Conservation (phyloP, 2,888 invertebrate genomes). For the Mimas tiliae region DNA sequence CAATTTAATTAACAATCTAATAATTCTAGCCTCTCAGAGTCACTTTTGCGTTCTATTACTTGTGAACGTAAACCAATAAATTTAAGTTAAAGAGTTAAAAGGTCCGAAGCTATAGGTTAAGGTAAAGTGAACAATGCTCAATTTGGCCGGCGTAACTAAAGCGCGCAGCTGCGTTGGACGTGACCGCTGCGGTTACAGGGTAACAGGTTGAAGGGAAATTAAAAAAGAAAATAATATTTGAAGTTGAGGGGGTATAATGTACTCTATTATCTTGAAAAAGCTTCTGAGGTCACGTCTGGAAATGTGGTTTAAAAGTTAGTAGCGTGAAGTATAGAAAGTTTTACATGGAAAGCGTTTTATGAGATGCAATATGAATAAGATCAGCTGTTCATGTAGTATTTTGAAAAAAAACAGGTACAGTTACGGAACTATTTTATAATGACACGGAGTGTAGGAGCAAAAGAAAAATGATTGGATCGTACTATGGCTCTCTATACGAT, state of each 20-base stretch:
- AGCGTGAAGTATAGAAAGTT: slow-evolving; percentile 17
- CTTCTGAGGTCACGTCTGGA: slow-evolving; percentile 50
- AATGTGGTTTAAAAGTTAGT: slow-evolving; percentile 37
- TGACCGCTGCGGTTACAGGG: slow-evolving; percentile 50
- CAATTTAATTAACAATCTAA: too few species aligned
- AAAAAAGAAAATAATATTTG: slow-evolving; percentile 50
- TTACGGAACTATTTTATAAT: not conserved
- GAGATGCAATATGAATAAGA: not conserved
- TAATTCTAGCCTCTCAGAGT: too few species aligned
- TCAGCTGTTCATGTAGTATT: not conserved
- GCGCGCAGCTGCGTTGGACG: slow-evolving; percentile 60
- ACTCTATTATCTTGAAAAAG: slow-evolving; percentile 48
- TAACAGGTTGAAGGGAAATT: slow-evolving; percentile 51
- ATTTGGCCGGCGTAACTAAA: slow-evolving; percentile 57
- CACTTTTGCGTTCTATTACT: not conserved
- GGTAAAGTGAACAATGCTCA: slow-evolving; percentile 54
- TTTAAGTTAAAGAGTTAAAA: slow-evolving; percentile 15
- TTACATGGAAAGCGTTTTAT: slow-evolving; percentile 10
- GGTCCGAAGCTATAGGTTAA: slow-evolving; percentile 37
- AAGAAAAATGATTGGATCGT: too few species aligned
- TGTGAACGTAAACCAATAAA: not conserved
- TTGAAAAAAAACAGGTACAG: not conserved
- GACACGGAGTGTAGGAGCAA: too few species aligned
- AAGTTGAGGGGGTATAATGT: slow-evolving; percentile 37
- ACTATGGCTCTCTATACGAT: too few species aligned